Evolutionary conservation across 1,140 invertebrate species (phyloP), one percentile per base, ranked within the genome.

Genomic region (Pentalonia nigronervosa): DNA sequence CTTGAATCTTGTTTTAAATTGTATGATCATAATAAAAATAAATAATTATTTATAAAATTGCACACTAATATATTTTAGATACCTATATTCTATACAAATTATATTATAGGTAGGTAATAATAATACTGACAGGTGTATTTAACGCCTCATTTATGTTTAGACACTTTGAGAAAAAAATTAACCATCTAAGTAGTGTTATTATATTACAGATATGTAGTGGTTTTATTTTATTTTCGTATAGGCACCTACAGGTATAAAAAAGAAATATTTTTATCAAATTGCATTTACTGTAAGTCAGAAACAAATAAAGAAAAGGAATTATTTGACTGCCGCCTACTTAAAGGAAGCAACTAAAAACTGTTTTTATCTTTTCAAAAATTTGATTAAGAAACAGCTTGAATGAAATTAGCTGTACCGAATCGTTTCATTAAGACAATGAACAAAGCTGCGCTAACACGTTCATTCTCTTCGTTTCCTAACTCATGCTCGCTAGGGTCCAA

Each of bases 381-480:
- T 34, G 9, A 17, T 34, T 1, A 41, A 36, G n/a, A 6, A 56
- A 89, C 47, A 53, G 2, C 1, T 89, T 25, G n/a, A 89, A 53
- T 50, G 2, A 36, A 89, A 56, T 89, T 25, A 89, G 4, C 9
- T 56, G 25, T 56, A 89, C 34, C n/a, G 34, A 56, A 56, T 56
- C 88, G 21, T 89, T 41, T 89, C 88, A 56, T 89, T 23, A 48
- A 48, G 87, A 89, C 87, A 53, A 50, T 47, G 17, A n/a, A 88
- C n/a, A 56, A 89, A 53, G n/a, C 48, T 89, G 2, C 6, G 20
- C 30, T 88, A 34, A 50, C 14, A 89, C 34, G 4, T 56, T 30
- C 21, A 25, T 48, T 56, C 23, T 48, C n/a, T 36, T 89, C n/a
- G 45, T 17, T n/a, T 88, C 21, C 36, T 30, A n/a, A 67, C 9